Evolutionary conservation across 2,797 vertebrate species (phyloP).

Genomic region (Phrynocephalus forsythii): DNA sequence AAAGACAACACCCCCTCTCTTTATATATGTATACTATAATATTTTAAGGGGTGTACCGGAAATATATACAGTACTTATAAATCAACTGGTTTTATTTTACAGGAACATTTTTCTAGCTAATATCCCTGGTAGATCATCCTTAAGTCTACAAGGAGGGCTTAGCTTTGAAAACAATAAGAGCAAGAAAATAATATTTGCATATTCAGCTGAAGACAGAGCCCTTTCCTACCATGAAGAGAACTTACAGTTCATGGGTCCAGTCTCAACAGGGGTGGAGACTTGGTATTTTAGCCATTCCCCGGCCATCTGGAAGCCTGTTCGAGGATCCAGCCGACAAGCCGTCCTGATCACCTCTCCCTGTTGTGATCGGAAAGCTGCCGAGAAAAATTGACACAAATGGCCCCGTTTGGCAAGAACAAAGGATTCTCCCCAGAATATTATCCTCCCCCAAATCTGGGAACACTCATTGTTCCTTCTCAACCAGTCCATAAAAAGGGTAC

Average conservation of each 20-base stretch:
- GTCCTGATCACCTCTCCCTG: constrained; percentile 90
- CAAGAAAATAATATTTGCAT: not conserved
- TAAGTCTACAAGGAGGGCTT: constrained; percentile 1
- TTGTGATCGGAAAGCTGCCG: constrained; percentile 89
- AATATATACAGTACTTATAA: not conserved
- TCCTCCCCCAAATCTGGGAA: constrained; percentile 11
- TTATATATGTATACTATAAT: too few relatives aligned
- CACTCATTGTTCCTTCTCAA: not conserved
- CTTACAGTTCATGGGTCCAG: constrained; percentile 85
- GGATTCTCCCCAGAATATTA: not conserved
- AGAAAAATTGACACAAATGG: constrained; percentile 12
- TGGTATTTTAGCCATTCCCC: constrained; percentile 92
- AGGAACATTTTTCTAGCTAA: not conserved
- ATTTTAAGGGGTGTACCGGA: too few relatives aligned
- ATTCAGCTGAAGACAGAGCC: not conserved
- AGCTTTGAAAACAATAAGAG: constrained; percentile 22
- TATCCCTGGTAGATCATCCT: not conserved
- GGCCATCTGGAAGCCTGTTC: constrained; percentile 91
- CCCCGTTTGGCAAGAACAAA: not conserved
- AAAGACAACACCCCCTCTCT: too few relatives aligned
- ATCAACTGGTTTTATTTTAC: not conserved
- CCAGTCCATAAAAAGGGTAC: not conserved
- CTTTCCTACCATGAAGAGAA: constrained; percentile 31
- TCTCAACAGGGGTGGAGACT: constrained; percentile 82
- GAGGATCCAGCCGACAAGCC: constrained; percentile 88